Percentiles rank a stretch among this genome's conserved stretches.
Evolutionary conservation across 2,113 vertebrate genomes (phyloP).

Genomic region (Chlorodrepanis virens): DNA sequence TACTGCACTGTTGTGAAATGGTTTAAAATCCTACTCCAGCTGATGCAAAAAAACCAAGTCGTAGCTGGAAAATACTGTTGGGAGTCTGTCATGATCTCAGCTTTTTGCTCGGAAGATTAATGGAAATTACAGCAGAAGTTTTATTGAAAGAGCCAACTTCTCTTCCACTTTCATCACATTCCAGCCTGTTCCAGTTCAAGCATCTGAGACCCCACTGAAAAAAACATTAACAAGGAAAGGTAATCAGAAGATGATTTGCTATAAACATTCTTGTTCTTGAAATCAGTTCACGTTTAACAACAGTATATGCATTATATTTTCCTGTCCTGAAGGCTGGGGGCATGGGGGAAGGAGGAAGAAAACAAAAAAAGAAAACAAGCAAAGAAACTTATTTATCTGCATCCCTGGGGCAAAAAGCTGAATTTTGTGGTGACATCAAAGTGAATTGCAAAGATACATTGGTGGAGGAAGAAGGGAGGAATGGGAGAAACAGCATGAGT

Average conservation of each 20-base stretch:
- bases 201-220: not conserved
- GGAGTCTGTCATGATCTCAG: not conserved
- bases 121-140: not conserved
- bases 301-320: not conserved
- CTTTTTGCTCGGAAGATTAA: not conserved
- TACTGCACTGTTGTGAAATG: not conserved
- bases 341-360: too few relatives aligned
- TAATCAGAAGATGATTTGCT: not conserved
- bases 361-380: accelerated
- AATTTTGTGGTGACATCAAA: not conserved
- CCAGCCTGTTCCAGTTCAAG: not conserved
- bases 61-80: not conserved
- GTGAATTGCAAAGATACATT: not conserved
- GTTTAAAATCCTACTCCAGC: not conserved
- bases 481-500: not conserved
- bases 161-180: not conserved
- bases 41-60: not conserved
- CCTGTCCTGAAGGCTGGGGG: not conserved
- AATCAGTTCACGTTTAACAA: not conserved
- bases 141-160: not conserved
- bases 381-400: not conserved
- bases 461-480: not conserved
- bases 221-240: not conserved
- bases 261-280: not conserved
- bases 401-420: not conserved